Conservation (phyloP, 2,113 vertebrate genomes). For the Brachyhypopomus occidentalis region DNA sequence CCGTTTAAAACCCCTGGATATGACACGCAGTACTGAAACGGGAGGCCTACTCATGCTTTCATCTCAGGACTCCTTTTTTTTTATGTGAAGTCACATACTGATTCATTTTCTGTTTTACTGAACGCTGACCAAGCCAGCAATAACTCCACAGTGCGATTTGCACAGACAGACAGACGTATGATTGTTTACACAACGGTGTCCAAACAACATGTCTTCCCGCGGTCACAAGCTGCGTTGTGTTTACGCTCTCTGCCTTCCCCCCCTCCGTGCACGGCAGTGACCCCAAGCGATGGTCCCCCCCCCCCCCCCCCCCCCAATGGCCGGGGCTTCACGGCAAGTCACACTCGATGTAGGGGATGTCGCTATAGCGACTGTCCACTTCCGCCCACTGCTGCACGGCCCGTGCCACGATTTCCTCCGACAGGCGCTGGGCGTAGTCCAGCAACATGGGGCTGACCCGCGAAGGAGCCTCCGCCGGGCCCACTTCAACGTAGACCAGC, state of each 20-base stretch:
- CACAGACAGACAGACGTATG: background rate
- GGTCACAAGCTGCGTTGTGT: background rate
- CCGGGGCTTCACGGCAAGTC: slow-evolving; percentile 77
- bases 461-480: slow-evolving; percentile 47
- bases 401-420: slow-evolving; percentile 84
- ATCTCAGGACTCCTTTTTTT: background rate
- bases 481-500: slow-evolving; percentile 63
- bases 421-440: slow-evolving; percentile 87
- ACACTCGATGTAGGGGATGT: slow-evolving; percentile 95
- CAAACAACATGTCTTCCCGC: background rate
- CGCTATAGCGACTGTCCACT: slow-evolving; percentile 84
- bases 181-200: slow-evolving; percentile 6
- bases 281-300: too few species aligned
- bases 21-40: background rate
- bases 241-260: background rate
- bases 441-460: slow-evolving; percentile 70
- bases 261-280: background rate
- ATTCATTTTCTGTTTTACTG: background rate
- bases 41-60: background rate
- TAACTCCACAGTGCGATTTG: background rate
- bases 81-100: background rate
- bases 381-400: slow-evolving; percentile 89
- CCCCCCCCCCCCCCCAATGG: too few species aligned
- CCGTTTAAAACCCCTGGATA: slow-evolving; percentile 50
- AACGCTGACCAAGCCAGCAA: background rate